Percentiles rank a stretch among this genome's conserved stretches.
These are phyloP conservation scores for Toxotes chatareus DNA, from an alignment of 2,113 vertebrate species.

Conservation along the genomic window DNA sequence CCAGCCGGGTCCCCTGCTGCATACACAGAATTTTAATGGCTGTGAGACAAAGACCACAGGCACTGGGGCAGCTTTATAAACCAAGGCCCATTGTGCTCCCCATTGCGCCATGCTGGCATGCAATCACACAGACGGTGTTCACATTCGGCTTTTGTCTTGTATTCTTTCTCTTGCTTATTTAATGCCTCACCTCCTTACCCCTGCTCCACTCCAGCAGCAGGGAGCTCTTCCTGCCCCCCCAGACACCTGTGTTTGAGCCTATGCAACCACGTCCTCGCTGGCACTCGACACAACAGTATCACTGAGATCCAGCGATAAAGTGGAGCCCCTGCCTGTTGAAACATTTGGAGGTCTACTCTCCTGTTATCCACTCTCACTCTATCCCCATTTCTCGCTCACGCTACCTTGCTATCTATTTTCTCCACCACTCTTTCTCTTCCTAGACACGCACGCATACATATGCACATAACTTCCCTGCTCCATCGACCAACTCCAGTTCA, in stretches of 20 bases:
- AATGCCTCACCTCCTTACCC: conserved; percentile 60
- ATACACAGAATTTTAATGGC: conserved; percentile 83
- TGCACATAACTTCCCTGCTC: conserved; percentile 47
- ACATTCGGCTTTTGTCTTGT: conserved; percentile 73
- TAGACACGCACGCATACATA: conserved; percentile 9
- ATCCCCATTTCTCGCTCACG: neutral
- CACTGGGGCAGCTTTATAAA: conserved; percentile 78
- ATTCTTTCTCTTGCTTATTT: conserved; percentile 64
- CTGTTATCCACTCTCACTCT: conserved; percentile 24
- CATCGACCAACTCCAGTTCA: conserved; percentile 35
- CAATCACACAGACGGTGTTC: conserved; percentile 76
- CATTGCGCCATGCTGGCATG: conserved; percentile 77
- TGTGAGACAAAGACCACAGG: conserved; percentile 81
- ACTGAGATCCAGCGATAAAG: conserved; percentile 43
- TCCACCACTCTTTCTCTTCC: conserved; percentile 2
- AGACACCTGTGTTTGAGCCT: conserved; percentile 54
- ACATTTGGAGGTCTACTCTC: conserved; percentile 37
- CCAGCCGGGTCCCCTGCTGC: conserved; percentile 76
- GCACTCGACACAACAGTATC: conserved; percentile 48
- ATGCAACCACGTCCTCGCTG: conserved; percentile 47
- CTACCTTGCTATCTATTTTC: neutral
- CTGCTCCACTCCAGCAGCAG: conserved; percentile 47
- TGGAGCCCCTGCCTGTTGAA: conserved; percentile 16
- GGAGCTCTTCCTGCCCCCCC: conserved; percentile 59
- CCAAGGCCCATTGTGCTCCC: conserved; percentile 76